phyloP scores from a whole-genome alignment of 2,888 invertebrate genomes.

The Dorcus hopei region DNA sequence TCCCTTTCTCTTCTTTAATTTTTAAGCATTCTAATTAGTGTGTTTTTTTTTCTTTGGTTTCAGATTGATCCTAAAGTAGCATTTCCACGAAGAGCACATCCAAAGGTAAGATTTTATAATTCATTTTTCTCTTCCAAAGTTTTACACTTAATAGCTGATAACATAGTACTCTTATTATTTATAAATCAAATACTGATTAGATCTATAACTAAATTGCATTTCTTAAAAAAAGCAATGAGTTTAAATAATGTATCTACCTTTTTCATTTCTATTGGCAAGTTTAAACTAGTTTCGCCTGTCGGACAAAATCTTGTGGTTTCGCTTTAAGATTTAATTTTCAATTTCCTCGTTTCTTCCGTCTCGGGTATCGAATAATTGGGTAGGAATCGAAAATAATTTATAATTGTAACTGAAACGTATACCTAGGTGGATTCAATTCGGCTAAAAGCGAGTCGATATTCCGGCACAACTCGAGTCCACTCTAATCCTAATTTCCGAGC shows the following conservation, averaged over 20 bases:
- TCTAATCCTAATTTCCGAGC: constrained; percentile 18
- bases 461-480: constrained; percentile 13
- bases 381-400: constrained; percentile 20
- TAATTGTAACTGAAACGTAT: constrained; percentile 13
- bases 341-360: constrained; percentile 11
- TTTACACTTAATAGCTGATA: no score
- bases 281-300: no score
- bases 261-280: no score
- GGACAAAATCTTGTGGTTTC: background rate
- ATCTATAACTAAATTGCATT: no score
- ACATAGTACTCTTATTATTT: no score
- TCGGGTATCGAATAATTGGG: constrained; percentile 14
- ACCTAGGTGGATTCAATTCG: constrained; percentile 16
- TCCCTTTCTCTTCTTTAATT: constrained; percentile 26
- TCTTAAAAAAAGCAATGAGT: no score
- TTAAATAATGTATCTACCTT: no score
- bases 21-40: constrained; percentile 11
- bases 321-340: constrained; percentile 20
- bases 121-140: constrained; percentile 26
- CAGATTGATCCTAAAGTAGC: constrained; percentile 99
- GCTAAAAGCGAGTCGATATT: constrained; percentile 15
- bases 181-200: background rate
- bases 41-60: constrained; percentile 43
- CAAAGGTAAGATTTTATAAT: constrained; percentile 74
- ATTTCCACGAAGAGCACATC: constrained; percentile 98